Evolutionary conservation across 2,113 vertebrate genomes (phyloP).

Genomic region (Apus apus): DNA sequence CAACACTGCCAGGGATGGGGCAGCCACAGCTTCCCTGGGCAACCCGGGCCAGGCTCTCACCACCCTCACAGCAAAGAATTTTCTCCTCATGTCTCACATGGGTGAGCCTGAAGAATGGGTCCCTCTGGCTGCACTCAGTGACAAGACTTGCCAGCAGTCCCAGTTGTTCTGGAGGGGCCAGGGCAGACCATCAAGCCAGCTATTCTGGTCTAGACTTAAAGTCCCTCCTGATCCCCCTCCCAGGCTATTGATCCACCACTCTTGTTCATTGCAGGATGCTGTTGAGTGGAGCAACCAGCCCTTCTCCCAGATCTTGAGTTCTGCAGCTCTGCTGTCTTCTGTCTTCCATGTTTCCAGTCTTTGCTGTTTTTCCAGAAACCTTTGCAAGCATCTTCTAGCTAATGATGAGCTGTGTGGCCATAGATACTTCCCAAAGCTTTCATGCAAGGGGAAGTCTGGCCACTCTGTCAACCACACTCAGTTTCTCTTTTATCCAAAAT

Average conservation of each 20-base stretch:
- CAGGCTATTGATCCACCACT: fast-evolving
- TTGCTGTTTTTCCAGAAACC: neutral
- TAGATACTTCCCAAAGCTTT: neutral
- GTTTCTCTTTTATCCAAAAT: slow-evolving; percentile 13
- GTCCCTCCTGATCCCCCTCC: neutral
- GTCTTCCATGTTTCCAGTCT: neutral
- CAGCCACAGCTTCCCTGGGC: too few relatives aligned
- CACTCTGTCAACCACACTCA: neutral
- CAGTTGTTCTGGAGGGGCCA: neutral
- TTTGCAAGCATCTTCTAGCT: neutral
- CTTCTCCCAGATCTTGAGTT: neutral
- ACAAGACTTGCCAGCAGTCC: neutral
- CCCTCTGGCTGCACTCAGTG: neutral
- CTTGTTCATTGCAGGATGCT: neutral
- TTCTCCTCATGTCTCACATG: too few relatives aligned
- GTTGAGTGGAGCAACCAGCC: fast-evolving
- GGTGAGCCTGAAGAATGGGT: neutral
- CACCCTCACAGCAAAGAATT: too few relatives aligned
- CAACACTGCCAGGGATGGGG: too few relatives aligned
- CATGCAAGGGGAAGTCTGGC: neutral
- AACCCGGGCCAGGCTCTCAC: too few relatives aligned
- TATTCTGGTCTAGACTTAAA: neutral
- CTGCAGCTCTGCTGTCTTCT: neutral
- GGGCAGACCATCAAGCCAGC: neutral
- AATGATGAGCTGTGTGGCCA: neutral